These are phyloP conservation scores for Apantesis nais DNA, from an alignment of 2,888 invertebrate species.

Conservation along the genomic window DNA sequence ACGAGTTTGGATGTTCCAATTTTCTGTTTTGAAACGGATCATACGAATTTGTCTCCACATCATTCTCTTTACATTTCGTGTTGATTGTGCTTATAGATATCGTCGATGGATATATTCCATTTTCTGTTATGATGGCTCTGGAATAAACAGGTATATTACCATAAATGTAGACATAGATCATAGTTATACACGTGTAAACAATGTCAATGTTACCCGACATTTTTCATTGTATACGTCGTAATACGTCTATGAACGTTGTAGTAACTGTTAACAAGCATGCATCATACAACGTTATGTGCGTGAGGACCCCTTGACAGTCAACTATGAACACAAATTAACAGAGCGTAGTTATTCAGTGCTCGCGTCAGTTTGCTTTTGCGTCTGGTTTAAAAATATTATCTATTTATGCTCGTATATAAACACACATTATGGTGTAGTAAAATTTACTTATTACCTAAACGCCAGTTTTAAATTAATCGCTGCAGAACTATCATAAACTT, in stretches of 20 bases:
- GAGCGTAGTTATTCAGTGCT: too few relatives aligned
- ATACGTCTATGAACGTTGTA: neutral
- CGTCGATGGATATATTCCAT: slow-evolving; percentile 77
- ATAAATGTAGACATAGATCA: neutral
- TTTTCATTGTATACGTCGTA: too few relatives aligned
- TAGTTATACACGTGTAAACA: neutral
- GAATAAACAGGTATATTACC: slow-evolving; percentile 31
- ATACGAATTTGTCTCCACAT: slow-evolving; percentile 65
- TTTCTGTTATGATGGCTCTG: slow-evolving; percentile 80
- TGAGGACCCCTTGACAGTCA: neutral
- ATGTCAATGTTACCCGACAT: neutral
- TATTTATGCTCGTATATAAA: too few relatives aligned
- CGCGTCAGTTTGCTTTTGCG: neutral
- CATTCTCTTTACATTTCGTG: slow-evolving; percentile 74
- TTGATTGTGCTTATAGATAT: slow-evolving; percentile 79
- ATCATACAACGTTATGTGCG: neutral
- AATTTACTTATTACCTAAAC: too few relatives aligned
- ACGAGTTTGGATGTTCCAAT: slow-evolving; percentile 81
- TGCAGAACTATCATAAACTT: too few relatives aligned
- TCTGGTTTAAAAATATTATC: neutral
- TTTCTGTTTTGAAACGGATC: slow-evolving; percentile 79
- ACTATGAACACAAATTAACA: neutral
- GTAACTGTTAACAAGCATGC: neutral
- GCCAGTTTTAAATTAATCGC: too few relatives aligned
- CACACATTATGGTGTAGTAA: too few relatives aligned